phyloP scores from a whole-genome alignment of 2,113 vertebrate genomes.

The Genyomyrus donnyi region DNA sequence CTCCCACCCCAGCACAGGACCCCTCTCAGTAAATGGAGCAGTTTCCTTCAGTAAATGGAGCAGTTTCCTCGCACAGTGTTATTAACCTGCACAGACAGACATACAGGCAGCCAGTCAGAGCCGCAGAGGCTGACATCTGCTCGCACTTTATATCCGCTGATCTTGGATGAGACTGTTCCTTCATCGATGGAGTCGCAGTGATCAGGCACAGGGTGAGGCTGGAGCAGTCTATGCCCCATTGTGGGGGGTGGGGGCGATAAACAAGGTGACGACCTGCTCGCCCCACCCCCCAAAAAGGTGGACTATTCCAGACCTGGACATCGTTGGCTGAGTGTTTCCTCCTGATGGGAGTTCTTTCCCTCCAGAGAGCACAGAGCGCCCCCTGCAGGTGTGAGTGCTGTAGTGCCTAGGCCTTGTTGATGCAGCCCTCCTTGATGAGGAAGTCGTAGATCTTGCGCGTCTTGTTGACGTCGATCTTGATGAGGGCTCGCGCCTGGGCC shows the following conservation, averaged over 20 bases:
- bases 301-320: background rate
- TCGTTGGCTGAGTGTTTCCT: background rate
- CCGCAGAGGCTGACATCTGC: background rate
- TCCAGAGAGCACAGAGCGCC: background rate
- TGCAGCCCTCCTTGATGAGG: constrained; percentile 91
- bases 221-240: background rate
- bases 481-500: constrained; percentile 88
- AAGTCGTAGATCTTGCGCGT: constrained; percentile 98
- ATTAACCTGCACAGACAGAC: background rate
- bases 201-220: background rate
- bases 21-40: background rate
- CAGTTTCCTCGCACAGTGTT: background rate
- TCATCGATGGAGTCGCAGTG: background rate
- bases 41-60: background rate
- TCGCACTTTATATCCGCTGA: background rate
- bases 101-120: background rate
- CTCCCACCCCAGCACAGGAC: background rate
- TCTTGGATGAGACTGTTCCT: background rate
- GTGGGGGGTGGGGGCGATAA: background rate
- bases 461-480: constrained; percentile 99
- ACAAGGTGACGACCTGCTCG: background rate
- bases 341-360: background rate
- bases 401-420: constrained; percentile 77
- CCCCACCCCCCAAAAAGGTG: background rate
- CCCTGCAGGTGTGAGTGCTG: background rate